Conservation (phyloP, 1,140 invertebrate species). For the Trissolcus basalis region DNA sequence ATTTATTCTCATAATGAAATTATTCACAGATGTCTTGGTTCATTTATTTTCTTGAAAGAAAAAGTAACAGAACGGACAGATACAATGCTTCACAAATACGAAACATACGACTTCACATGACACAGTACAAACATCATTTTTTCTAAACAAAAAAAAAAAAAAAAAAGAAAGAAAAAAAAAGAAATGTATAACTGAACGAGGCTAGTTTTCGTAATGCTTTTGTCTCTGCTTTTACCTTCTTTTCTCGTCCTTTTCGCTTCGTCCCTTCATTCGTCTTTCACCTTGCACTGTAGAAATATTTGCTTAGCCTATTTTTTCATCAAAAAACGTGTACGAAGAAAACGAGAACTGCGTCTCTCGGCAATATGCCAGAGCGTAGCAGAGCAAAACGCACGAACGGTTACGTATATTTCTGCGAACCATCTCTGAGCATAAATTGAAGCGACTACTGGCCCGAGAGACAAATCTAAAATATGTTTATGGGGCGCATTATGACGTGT, state of each 20-base stretch:
- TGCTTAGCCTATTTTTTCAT: slow-evolving; percentile 56
- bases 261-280: slow-evolving; percentile 37
- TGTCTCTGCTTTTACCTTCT: slow-evolving; percentile 36
- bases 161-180: too few relatives aligned
- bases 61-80: too few relatives aligned
- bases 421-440: slow-evolving; percentile 70
- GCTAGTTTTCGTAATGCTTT: slow-evolving; percentile 54
- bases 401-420: slow-evolving; percentile 50
- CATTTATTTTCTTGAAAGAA: too few relatives aligned
- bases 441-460: slow-evolving; percentile 60
- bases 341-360: slow-evolving; percentile 52
- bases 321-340: slow-evolving; percentile 50
- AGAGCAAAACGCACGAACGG: slow-evolving; percentile 52
- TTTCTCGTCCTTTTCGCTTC: slow-evolving; percentile 7
- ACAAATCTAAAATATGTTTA: slow-evolving; percentile 68
- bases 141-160: slow-evolving; percentile 43
- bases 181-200: slow-evolving; percentile 43
- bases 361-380: slow-evolving; percentile 55
- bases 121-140: too few relatives aligned
- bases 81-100: too few relatives aligned
- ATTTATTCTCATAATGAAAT: too few relatives aligned
- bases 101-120: too few relatives aligned
- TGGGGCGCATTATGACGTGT: slow-evolving; percentile 55
- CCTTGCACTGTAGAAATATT: slow-evolving; percentile 56
- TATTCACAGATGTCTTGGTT: too few relatives aligned